Evolutionary conservation across 2,113 vertebrate species (phyloP).

Genomic region (Silurus glanis): DNA sequence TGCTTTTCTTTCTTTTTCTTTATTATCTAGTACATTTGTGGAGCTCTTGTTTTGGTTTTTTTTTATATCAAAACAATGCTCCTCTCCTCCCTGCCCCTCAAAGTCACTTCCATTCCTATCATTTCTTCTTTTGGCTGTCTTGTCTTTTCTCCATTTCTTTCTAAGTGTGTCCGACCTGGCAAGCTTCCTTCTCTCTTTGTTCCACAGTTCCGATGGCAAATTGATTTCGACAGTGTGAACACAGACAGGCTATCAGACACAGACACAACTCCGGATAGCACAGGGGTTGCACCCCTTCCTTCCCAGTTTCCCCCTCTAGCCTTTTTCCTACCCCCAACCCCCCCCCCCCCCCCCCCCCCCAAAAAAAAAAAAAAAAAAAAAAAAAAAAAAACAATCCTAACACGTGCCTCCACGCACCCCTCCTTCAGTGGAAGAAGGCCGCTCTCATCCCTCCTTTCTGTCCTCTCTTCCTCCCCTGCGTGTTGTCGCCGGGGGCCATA

Average conservation of each 20-base stretch:
- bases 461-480: constrained; percentile 74
- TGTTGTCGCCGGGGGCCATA: constrained; percentile 65
- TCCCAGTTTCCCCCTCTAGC: constrained; percentile 54
- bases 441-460: constrained; percentile 77
- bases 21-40: neutral
- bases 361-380: neutral
- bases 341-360: neutral
- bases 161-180: constrained; percentile 83
- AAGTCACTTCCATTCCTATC: constrained; percentile 57
- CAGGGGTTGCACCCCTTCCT: constrained; percentile 63
- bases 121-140: constrained; percentile 69
- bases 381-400: constrained; percentile 30
- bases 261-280: constrained; percentile 80
- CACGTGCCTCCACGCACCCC: constrained; percentile 65
- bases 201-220: constrained; percentile 95
- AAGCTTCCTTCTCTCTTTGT: constrained; percentile 92
- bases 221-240: constrained; percentile 99
- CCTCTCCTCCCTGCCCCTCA: constrained; percentile 57
- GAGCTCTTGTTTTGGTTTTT: constrained; percentile 23
- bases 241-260: constrained; percentile 81
- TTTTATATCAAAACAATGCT: constrained; percentile 24
- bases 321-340: constrained; percentile 33
- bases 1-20: neutral
- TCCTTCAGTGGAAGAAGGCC: constrained; percentile 74
- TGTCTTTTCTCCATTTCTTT: constrained; percentile 75